Evolutionary conservation across 2,888 invertebrate genomes (phyloP).

Genomic region (Netelia inedita): DNA sequence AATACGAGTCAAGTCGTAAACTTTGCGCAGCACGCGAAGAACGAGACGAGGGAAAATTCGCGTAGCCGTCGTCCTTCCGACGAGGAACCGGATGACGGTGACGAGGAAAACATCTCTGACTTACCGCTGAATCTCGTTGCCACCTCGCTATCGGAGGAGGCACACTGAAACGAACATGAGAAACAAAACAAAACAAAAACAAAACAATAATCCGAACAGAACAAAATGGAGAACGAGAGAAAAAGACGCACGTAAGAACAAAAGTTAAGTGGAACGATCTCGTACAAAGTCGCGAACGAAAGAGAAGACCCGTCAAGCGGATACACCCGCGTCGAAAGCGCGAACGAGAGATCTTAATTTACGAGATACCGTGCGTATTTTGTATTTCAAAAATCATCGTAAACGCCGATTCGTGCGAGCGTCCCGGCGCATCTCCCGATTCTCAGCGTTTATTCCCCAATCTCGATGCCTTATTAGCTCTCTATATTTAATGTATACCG

Average conservation of each 20-base stretch:
- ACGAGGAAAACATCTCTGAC: constrained; percentile 87
- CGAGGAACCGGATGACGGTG: constrained; percentile 83
- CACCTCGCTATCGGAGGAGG: constrained; percentile 89
- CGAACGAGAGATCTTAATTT: constrained; percentile 57
- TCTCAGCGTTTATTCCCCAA: constrained; percentile 59
- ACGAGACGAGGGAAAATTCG: constrained; percentile 80
- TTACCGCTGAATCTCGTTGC: constrained; percentile 90
- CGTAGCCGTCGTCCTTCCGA: constrained; percentile 75
- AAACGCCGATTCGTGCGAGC: constrained; percentile 18
- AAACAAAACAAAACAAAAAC: constrained; percentile 4
- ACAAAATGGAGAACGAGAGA: constrained; percentile 6
- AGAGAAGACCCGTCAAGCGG: not conserved
- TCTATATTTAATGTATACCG: constrained; percentile 61
- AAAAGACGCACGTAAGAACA: constrained; percentile 25
- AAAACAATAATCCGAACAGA: constrained; percentile 9
- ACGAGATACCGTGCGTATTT: constrained; percentile 35
- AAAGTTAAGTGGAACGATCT: constrained; percentile 5
- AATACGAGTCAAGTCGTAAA: constrained; percentile 70
- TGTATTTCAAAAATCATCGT: constrained; percentile 51
- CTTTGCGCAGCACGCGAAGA: constrained; percentile 80
- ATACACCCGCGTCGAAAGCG: not conserved
- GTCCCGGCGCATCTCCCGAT: constrained; percentile 50
- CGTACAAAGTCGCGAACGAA: not conserved
- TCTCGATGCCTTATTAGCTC: constrained; percentile 66
- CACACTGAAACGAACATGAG: constrained; percentile 84